These are phyloP conservation scores for Nymphalis polychloros DNA, from an alignment of 2,888 invertebrate genomes.

Conservation along the genomic window DNA sequence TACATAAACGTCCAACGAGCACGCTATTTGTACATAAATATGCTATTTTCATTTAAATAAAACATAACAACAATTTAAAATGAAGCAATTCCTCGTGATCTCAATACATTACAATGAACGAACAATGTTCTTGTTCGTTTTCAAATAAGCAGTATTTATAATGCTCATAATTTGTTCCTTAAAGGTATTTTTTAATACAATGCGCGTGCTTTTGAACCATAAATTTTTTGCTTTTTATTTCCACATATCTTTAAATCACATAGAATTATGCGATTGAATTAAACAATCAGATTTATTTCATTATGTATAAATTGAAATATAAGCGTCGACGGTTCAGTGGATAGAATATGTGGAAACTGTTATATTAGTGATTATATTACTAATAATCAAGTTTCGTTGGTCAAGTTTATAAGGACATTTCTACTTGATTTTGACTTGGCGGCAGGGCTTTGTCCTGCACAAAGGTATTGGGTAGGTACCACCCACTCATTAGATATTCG, in stretches of 20 bases:
- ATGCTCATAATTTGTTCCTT: neutral
- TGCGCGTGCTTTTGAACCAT: slow-evolving; percentile 4
- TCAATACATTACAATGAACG: slow-evolving; percentile 1
- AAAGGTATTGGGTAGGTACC: too few species aligned
- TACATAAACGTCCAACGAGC: neutral
- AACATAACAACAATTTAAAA: slow-evolving; percentile 2
- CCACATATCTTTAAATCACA: neutral
- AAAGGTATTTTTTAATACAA: neutral
- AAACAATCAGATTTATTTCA: too few species aligned
- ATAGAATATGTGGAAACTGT: too few species aligned
- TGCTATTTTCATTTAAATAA: slow-evolving; percentile 4
- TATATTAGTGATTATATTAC: too few species aligned
- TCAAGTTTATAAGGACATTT: too few species aligned
- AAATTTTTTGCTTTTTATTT: neutral
- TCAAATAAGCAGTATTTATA: slow-evolving; percentile 10
- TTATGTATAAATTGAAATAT: too few species aligned
- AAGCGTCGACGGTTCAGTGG: too few species aligned
- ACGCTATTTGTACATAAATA: neutral
- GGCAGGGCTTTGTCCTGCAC: too few species aligned
- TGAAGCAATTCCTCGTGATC: neutral
- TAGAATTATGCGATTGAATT: neutral
- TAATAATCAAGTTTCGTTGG: too few species aligned
- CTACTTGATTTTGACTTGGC: too few species aligned
- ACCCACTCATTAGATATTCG: too few species aligned
- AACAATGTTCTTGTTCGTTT: slow-evolving; percentile 1